Percentiles rank a stretch among this genome's conserved stretches.
Evolutionary conservation across 1,140 invertebrate species (phyloP).

Genomic region (Ips typographus): DNA sequence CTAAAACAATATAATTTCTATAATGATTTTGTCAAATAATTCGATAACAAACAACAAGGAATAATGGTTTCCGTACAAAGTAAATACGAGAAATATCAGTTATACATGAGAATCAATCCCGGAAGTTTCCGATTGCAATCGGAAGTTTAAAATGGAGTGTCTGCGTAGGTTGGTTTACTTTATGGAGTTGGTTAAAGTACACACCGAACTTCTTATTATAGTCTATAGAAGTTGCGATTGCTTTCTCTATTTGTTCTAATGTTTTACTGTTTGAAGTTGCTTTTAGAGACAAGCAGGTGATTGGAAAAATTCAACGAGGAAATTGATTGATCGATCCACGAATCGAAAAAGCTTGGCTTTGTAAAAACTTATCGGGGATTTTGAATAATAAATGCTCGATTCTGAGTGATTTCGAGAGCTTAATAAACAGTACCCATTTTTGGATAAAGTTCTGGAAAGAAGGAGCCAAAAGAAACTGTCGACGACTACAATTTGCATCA

Average conservation of each 20-base stretch:
- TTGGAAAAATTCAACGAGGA: background rate
- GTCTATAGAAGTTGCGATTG: background rate
- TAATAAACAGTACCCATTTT: conserved; percentile 24
- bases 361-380: conserved; percentile 11
- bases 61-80: too few species aligned
- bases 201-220: background rate
- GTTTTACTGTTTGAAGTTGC: background rate
- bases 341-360: too few species aligned
- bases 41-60: too few species aligned
- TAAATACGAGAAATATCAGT: background rate
- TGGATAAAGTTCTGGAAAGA: conserved; percentile 1
- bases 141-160: conserved; percentile 1
- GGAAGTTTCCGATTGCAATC: conserved; percentile 1
- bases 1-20: too few species aligned
- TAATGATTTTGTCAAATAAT: too few species aligned
- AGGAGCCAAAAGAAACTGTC: conserved; percentile 5
- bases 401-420: conserved; percentile 13
- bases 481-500: conserved; percentile 22
- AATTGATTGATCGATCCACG: background rate
- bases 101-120: background rate
- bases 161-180: background rate
- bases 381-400: conserved; percentile 22
- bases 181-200: conserved; percentile 1
- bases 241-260: background rate
- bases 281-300: background rate